phyloP scores from a whole-genome alignment of 2,888 invertebrate species.

The Pandemis corylana region DNA sequence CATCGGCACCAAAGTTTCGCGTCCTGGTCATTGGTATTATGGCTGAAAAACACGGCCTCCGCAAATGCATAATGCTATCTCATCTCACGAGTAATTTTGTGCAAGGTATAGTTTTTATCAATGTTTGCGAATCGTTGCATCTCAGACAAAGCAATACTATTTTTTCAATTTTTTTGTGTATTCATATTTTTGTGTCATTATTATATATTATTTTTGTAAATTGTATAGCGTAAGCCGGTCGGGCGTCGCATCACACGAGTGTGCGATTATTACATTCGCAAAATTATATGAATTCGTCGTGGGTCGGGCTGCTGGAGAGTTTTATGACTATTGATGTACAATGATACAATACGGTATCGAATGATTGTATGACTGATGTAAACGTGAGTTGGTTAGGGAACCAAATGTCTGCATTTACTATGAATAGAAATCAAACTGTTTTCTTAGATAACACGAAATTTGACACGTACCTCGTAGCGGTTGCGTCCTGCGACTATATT shows the following conservation, averaged over 20 bases:
- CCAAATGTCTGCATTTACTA: slow-evolving; percentile 64
- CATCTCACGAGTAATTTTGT: neutral
- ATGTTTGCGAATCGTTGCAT: slow-evolving; percentile 36
- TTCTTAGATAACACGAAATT: slow-evolving; percentile 5
- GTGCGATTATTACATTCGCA: neutral
- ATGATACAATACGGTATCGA: slow-evolving; percentile 12
- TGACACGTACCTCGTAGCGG: neutral
- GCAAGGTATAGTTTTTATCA: slow-evolving; percentile 19
- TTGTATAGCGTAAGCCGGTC: slow-evolving; percentile 4
- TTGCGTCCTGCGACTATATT: neutral
- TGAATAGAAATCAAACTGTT: slow-evolving; percentile 47
- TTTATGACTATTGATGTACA: slow-evolving; percentile 17
- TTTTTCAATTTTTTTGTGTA: slow-evolving; percentile 32
- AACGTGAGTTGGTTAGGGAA: slow-evolving; percentile 50
- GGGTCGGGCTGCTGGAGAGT: neutral
- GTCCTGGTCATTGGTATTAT: neutral
- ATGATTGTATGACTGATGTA: slow-evolving; percentile 50
- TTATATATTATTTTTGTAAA: slow-evolving; percentile 24
- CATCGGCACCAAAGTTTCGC: too few species aligned
- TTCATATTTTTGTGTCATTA: slow-evolving; percentile 30
- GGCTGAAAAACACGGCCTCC: slow-evolving; percentile 23
- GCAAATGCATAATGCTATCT: neutral
- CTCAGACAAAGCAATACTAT: slow-evolving; percentile 35
- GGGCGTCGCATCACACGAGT: neutral
- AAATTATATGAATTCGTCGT: neutral